Conservation (phyloP, 2,113 vertebrate genomes). For the Sylvietta virens region DNA sequence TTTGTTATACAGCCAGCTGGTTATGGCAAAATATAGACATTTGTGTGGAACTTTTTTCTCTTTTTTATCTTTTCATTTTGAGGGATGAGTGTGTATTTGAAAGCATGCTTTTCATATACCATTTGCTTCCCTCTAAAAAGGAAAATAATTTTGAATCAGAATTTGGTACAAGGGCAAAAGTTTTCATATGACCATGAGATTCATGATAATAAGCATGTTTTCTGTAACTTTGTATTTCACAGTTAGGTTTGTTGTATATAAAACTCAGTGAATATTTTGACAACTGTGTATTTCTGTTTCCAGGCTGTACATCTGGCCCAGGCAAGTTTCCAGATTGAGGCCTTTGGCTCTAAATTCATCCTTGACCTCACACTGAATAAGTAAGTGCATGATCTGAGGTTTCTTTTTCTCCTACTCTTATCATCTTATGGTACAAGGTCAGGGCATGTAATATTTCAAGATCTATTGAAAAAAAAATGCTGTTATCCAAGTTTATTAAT, state of each 20-base stretch:
- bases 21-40: background rate
- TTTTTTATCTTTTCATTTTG: background rate
- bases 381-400: constrained; percentile 76
- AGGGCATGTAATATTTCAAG: background rate
- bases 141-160: background rate
- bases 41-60: background rate
- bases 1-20: background rate
- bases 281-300: constrained; percentile 42
- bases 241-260: background rate
- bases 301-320: constrained; percentile 93
- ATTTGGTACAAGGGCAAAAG: background rate
- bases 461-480: background rate
- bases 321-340: constrained; percentile 94
- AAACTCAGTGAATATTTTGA: background rate
- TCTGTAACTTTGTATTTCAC: background rate
- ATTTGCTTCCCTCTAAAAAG: background rate
- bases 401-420: background rate
- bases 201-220: background rate
- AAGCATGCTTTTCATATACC: background rate
- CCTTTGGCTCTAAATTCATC: constrained; percentile 90
- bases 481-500: background rate
- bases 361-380: constrained; percentile 94
- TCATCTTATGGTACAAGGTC: background rate
- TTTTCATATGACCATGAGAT: background rate
- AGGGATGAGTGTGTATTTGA: background rate